Evolutionary conservation across 2,797 vertebrate genomes (phyloP).

Genomic region (Smutsia temminckii): DNA sequence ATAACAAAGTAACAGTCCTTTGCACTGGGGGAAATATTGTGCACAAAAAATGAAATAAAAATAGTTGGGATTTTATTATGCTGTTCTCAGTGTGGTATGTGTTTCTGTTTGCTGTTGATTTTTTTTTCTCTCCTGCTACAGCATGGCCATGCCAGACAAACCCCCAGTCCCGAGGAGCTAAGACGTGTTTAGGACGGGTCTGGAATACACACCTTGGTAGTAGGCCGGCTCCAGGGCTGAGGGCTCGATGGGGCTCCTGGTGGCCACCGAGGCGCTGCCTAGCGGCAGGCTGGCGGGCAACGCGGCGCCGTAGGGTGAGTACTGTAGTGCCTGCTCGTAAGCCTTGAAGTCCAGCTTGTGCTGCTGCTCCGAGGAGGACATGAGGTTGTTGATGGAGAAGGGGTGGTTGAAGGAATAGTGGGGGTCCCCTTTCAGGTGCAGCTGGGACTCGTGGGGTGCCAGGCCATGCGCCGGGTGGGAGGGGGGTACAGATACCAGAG

Average conservation of each 20-base stretch:
- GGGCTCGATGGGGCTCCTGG: slow-evolving; percentile 91
- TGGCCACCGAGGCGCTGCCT: slow-evolving; percentile 87
- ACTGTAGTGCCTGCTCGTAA: slow-evolving; percentile 95
- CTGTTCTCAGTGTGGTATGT: slow-evolving; percentile 52
- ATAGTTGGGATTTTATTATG: slow-evolving; percentile 58
- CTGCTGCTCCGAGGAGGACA: slow-evolving; percentile 97
- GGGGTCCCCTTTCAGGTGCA: slow-evolving; percentile 96
- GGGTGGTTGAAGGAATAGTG: slow-evolving; percentile 99
- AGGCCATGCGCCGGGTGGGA: slow-evolving; percentile 88
- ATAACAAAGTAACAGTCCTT: slow-evolving; percentile 91
- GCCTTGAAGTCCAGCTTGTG: slow-evolving; percentile 99
- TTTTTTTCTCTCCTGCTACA: slow-evolving; percentile 58
- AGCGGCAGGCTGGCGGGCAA: slow-evolving; percentile 89
- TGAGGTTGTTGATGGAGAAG: slow-evolving; percentile 99
- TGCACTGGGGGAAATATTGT: slow-evolving; percentile 83
- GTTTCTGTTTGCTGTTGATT: slow-evolving; percentile 64
- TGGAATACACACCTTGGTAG: slow-evolving; percentile 98
- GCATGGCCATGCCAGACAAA: slow-evolving; percentile 69
- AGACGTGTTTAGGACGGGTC: slow-evolving; percentile 98
- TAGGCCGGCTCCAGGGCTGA: slow-evolving; percentile 95
- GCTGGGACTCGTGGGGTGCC: slow-evolving; percentile 91
- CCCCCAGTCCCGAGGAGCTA: slow-evolving; percentile 84
- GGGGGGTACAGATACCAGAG: slow-evolving; percentile 88
- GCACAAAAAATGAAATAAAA: slow-evolving; percentile 81
- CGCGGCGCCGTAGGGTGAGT: slow-evolving; percentile 91